Evolutionary conservation across 1,140 invertebrate genomes (phyloP), one percentile per base, ranked within the genome.

Genomic region (Drosophila arizonae): DNA sequence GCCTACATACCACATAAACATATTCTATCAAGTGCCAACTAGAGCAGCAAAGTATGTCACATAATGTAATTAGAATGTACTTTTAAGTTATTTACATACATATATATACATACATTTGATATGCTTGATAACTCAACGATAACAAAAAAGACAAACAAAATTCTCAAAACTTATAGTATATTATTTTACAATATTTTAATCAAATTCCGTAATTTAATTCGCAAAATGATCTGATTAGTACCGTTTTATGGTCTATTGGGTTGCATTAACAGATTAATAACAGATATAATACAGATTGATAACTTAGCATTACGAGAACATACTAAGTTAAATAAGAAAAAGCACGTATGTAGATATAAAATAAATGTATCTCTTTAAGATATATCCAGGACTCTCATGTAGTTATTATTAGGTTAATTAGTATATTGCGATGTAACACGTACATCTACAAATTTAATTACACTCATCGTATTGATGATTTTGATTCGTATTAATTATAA

Each of bases 21-120:
- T 17, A 45, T 21, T 50, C 8, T 41, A 45, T 61, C 6, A 54
- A 60, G 50, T 61, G 48, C 55, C 56, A 45, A 61, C 50, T 39
- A 33, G n/a, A 67, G 45, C 11, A 21, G 15, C 33, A 64, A 39
- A 54, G 0, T 26, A 30, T 43, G 11, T 17, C 2, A 36, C 54
- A 56, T 21, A 6, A 24, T 24, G n/a, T 56, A 56, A 41, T 24
- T 56, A 26, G 4, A 56, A 9, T 24, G 48, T n/a, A 10, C 11
- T 33, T 15, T 52, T 36, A 15, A 46, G 9, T 17, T 15, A 46
- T 8, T 5, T 54, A 17, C n/a, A 39, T 21, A 21, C 17, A 21
- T 48, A 11, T 4, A 9, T 50, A 21, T 48, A 11, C 1, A 9
- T 50, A 28, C 6, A 8, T 33, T 33, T 2, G 9, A 3, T n/a